Evolutionary conservation across 92 coral and sea anemone genomes (phyloP).

Genomic region (Diadumene lineata): DNA sequence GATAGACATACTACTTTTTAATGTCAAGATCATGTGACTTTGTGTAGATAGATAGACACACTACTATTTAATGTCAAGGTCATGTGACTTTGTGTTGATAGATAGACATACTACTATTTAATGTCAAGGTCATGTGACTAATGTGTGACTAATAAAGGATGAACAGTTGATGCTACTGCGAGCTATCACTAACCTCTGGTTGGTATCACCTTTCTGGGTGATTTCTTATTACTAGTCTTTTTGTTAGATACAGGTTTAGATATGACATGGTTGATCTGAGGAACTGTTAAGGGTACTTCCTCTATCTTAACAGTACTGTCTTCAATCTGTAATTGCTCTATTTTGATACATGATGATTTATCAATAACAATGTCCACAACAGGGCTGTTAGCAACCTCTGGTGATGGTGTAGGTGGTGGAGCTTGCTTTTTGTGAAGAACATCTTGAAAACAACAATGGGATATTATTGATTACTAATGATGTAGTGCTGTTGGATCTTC

Average conservation of each 20-base stretch:
- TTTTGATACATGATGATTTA: constrained; percentile 53
- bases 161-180: background rate
- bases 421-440: constrained; percentile 62
- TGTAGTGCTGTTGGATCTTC: too few species aligned
- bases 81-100: too few species aligned
- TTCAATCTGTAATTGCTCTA: constrained; percentile 76
- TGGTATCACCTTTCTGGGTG: constrained; percentile 86
- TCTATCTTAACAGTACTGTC: constrained; percentile 89
- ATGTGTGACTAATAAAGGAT: too few species aligned
- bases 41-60: too few species aligned
- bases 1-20: too few species aligned
- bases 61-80: too few species aligned
- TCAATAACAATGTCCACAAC: constrained; percentile 56
- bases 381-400: constrained; percentile 39
- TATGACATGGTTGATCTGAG: constrained; percentile 66
- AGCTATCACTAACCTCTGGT: constrained; percentile 73
- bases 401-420: constrained; percentile 66
- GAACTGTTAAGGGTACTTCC: constrained; percentile 85
- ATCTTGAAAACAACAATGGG: constrained; percentile 30
- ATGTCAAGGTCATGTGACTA: too few species aligned
- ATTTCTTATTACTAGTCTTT: constrained; percentile 56
- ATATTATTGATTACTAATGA: too few species aligned
- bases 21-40: too few species aligned
- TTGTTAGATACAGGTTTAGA: constrained; percentile 34
- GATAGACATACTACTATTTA: too few species aligned